phyloP scores from a whole-genome alignment of 37 sponge, comb jelly and placozoan genomes.

The Halisarca cf. caerulea region DNA sequence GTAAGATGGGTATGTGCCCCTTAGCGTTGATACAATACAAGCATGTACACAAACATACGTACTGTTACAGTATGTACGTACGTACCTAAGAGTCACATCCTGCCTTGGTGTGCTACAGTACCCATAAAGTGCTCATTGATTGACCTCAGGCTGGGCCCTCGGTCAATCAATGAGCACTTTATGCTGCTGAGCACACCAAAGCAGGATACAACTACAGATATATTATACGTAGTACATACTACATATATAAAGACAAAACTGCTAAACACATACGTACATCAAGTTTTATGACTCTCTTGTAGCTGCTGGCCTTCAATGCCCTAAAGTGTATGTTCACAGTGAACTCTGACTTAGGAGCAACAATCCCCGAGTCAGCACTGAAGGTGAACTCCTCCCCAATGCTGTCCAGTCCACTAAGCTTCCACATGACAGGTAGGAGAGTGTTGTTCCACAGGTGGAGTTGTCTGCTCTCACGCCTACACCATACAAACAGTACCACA shows the following conservation, averaged over 20 bases:
- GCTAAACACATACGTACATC: conserved; percentile 52
- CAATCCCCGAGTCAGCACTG: conserved; percentile 89
- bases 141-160: no score
- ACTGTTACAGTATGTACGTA: no score
- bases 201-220: background rate
- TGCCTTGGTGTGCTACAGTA: no score
- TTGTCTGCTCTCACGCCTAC: conserved; percentile 82
- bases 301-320: conserved; percentile 75
- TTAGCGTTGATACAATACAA: no score
- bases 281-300: conserved; percentile 86
- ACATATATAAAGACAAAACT: background rate
- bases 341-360: conserved; percentile 87
- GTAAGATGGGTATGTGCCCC: no score
- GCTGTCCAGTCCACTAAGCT: conserved; percentile 82
- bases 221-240: background rate
- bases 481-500: background rate
- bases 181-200: no score
- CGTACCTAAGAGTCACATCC: no score
- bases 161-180: no score
- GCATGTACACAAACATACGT: no score
- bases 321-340: conserved; percentile 87
- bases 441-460: conserved; percentile 84
- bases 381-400: conserved; percentile 95
- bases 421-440: conserved; percentile 93
- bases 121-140: no score